These are phyloP conservation scores for Neogale vison DNA, from an alignment of 2,113 vertebrate genomes.

Conservation along the genomic window DNA sequence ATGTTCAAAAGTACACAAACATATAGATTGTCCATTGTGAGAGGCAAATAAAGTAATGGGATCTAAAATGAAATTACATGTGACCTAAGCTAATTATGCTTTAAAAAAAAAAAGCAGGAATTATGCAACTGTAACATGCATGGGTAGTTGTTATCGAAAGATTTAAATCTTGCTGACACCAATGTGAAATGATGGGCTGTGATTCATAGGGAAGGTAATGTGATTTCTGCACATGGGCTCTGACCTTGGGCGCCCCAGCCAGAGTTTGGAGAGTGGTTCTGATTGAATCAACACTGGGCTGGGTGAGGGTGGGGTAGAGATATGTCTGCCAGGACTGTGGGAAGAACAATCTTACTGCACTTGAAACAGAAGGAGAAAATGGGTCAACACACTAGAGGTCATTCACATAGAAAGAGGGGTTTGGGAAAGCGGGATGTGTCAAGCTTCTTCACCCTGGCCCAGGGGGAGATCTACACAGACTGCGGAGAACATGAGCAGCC, in stretches of 20 bases:
- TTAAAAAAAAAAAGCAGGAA: neutral
- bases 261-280: constrained; percentile 4
- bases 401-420: neutral
- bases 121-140: neutral
- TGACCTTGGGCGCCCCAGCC: constrained; percentile 29
- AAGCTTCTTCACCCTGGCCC: neutral
- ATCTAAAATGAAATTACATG: constrained; percentile 32
- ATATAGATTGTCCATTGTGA: constrained; percentile 1
- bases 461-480: neutral
- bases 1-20: neutral
- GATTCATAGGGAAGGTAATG: constrained; percentile 53
- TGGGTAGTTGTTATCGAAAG: constrained; percentile 1
- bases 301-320: neutral
- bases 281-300: constrained; percentile 33
- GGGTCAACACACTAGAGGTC: neutral
- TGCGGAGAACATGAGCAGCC: neutral
- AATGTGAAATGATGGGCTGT: constrained; percentile 50
- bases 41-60: constrained; percentile 37
- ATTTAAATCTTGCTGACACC: constrained; percentile 61
- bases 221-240: constrained; percentile 57
- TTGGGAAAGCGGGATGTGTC: neutral
- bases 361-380: constrained; percentile 10
- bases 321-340: neutral
- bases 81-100: constrained; percentile 1
- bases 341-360: neutral